These are phyloP conservation scores for Lycaon pictus DNA, from an alignment of 2,113 vertebrate species.

Conservation along the genomic window DNA sequence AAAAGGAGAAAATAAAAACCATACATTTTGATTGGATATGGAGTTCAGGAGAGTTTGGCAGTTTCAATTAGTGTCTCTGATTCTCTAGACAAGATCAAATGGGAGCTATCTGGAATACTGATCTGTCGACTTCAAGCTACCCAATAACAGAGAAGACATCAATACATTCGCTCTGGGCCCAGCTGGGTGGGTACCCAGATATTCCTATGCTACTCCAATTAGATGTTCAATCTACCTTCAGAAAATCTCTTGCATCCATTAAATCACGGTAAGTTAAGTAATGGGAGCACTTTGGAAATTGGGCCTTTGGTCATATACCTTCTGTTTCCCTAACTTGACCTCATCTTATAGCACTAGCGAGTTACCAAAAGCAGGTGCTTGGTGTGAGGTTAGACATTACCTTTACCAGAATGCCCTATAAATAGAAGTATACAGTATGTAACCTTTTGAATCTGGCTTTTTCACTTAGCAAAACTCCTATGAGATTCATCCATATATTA, in stretches of 20 bases:
- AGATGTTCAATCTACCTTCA: slow-evolving; percentile 78
- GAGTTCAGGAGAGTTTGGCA: background rate
- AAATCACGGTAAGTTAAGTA: slow-evolving; percentile 77
- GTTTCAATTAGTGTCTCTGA: slow-evolving; percentile 36
- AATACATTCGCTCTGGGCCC: slow-evolving; percentile 71
- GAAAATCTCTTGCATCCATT: slow-evolving; percentile 75
- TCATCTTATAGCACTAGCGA: background rate
- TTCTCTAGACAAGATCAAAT: slow-evolving; percentile 72
- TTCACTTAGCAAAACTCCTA: background rate
- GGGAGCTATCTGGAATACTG: slow-evolving; percentile 79
- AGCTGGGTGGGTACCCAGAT: slow-evolving; percentile 81
- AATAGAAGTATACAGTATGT: background rate
- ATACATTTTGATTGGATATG: background rate
- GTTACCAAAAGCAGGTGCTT: slow-evolving; percentile 10
- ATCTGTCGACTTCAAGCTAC: slow-evolving; percentile 79
- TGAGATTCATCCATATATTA: background rate
- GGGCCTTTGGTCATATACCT: background rate
- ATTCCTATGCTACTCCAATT: slow-evolving; percentile 82
- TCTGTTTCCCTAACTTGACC: slow-evolving; percentile 44
- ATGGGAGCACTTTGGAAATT: background rate
- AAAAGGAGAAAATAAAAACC: background rate
- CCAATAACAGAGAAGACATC: slow-evolving; percentile 79
- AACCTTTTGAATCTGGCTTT: slow-evolving; percentile 19
- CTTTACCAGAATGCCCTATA: background rate
- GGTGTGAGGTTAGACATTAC: background rate